Conservation (phyloP, 2,113 vertebrate species). For the Phaethon lepturus region DNA sequence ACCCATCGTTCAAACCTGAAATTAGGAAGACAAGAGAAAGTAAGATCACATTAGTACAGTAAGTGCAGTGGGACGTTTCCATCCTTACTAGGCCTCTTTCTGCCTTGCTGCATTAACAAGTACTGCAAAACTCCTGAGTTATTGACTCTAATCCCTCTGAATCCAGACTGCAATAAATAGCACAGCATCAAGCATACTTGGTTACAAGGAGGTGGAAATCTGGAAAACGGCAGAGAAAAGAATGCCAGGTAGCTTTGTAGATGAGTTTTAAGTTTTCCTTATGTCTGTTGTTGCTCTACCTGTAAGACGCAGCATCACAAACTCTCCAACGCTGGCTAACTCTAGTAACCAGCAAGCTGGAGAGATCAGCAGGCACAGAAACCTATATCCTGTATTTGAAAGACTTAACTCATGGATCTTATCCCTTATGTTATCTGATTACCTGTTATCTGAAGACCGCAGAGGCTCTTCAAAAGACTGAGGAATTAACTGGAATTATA, state of each 20-base stretch:
- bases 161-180: neutral
- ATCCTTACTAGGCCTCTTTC: neutral
- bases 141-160: neutral
- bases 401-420: neutral
- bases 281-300: neutral
- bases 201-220: neutral
- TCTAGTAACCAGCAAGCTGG: neutral
- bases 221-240: neutral
- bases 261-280: neutral
- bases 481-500: neutral
- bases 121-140: neutral
- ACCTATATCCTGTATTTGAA: neutral
- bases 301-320: fast-evolving
- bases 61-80: neutral
- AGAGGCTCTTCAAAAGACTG: neutral
- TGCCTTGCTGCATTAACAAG: neutral
- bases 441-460: neutral
- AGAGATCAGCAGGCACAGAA: neutral
- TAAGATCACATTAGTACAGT: neutral
- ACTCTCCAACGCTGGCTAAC: neutral
- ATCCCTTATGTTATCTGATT: neutral
- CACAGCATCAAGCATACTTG: neutral
- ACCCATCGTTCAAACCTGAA: conserved; percentile 9
- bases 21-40: conserved; percentile 7
- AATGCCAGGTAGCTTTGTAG: neutral